Base-by-base conservation (phyloP, 1,140 invertebrate genomes). In the Choristoneura fumiferana region DNA sequence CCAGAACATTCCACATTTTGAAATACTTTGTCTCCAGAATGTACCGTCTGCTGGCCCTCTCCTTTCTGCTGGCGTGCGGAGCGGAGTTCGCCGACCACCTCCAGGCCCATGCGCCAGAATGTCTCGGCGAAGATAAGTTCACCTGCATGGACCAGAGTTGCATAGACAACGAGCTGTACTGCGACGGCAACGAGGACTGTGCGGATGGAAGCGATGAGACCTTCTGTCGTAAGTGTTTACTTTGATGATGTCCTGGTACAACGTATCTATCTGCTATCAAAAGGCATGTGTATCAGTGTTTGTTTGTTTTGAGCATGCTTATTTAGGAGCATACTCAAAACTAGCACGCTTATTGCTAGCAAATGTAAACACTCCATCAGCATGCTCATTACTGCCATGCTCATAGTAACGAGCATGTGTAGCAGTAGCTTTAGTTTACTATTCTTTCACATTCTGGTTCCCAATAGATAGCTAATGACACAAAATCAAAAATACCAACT, bases 161-260 rank as follows among this genome's bases (percentile, higher is more conserved):
- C 68, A 83, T 94, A 5, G 52, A 78, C 0, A 73, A 79, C 9
- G 62, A 82, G 0, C 81, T 91, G 62, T 80, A 91, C 3, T 95
- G 94, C 72, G 91, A 95, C 65, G 91, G 91, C 0, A 78, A 83
- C 1, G 69, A 82, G 10, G 90, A 95, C 45, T 95, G 94, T 62
- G 78, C 81, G 0, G 93, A 94, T 70, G 89, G 81, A 33, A 93
- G 91, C 1, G 94, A 94, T 73, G 94, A 94, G 73, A 84, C 91
- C 79, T 89, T 92, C 71, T 94, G 94, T 75, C 54, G 89, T 71
- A 69, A 84, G 83, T 74, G 58, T 83, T 92, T 17, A 14, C 4
- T 18, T 57, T 40, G 3, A 37, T 1, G 1, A 5, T 4, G 35
- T 37, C 1, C 33, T 2, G 3, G 35, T 10, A 37, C 9, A 4